Conservation (phyloP, 1,140 invertebrate species). For the Leptestheria dahalacensis region DNA sequence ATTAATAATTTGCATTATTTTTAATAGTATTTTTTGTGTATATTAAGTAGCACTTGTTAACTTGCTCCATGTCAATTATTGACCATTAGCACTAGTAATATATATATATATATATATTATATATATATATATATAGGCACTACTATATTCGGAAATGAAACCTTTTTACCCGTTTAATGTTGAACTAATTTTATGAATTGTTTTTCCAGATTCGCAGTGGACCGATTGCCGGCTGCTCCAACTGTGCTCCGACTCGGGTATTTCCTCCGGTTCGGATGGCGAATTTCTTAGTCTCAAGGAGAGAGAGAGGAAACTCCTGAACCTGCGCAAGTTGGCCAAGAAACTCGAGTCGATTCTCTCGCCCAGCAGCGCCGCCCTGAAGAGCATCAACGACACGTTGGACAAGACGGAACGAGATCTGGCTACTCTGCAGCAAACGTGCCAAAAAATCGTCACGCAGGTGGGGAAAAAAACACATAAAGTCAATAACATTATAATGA, state of each 20-base stretch:
- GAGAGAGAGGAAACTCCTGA: slow-evolving; percentile 48
- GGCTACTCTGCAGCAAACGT: background rate
- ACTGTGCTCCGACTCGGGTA: slow-evolving; percentile 46
- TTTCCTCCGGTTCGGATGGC: slow-evolving; percentile 57
- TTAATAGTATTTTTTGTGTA: too few relatives aligned
- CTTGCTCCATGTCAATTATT: too few relatives aligned
- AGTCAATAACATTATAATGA: background rate
- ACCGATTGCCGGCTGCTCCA: background rate
- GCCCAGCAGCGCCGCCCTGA: slow-evolving; percentile 44
- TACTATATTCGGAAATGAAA: too few relatives aligned
- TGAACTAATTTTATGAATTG: too few relatives aligned
- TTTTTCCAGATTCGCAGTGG: slow-evolving; percentile 1
- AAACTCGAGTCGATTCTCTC: slow-evolving; percentile 47
- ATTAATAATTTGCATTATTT: too few relatives aligned
- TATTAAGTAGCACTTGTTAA: too few relatives aligned
- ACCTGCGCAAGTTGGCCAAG: slow-evolving; percentile 44
- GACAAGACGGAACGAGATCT: slow-evolving; percentile 7
- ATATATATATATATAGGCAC: too few relatives aligned
- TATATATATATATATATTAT: too few relatives aligned
- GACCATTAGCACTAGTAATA: too few relatives aligned
- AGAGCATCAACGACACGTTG: slow-evolving; percentile 32
- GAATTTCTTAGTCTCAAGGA: slow-evolving; percentile 40
- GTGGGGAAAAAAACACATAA: background rate
- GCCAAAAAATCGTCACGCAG: background rate
- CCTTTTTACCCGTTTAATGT: too few relatives aligned